A percentile compares a stretch with the other conserved stretches of the same genome.
phyloP scores from a whole-genome alignment of 2,113 vertebrate species.

The Riparia riparia region DNA sequence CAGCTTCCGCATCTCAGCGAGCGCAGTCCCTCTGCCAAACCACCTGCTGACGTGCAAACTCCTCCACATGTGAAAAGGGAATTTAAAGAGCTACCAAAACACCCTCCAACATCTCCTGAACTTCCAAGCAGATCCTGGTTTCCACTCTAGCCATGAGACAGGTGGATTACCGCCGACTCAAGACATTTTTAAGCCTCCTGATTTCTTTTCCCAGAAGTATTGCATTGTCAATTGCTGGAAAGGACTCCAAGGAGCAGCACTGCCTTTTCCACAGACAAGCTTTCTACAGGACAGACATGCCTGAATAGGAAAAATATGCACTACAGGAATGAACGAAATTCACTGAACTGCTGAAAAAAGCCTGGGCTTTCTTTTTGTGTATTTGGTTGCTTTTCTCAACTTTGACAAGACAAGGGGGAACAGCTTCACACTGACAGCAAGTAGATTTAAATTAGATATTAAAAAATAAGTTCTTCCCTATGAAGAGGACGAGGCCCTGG shows the following conservation, averaged over 20 bases:
- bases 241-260: background rate
- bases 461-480: background rate
- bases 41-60: background rate
- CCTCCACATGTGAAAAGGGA: background rate
- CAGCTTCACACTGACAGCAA: background rate
- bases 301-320: background rate
- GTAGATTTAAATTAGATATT: background rate
- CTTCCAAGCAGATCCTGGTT: background rate
- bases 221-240: background rate
- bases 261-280: background rate
- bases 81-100: background rate
- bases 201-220: background rate
- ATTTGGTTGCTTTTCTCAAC: background rate
- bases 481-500: background rate
- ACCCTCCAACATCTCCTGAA: background rate
- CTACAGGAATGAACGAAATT: background rate
- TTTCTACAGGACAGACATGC: background rate
- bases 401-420: background rate
- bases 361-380: background rate
- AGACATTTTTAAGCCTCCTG: background rate
- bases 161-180: background rate
- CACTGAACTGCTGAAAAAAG: background rate
- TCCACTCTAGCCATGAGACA: background rate
- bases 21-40: background rate
- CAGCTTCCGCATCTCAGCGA: background rate